Evolutionary conservation across 1,140 invertebrate species (phyloP).

Genomic region (Drosophila rhopaloa): DNA sequence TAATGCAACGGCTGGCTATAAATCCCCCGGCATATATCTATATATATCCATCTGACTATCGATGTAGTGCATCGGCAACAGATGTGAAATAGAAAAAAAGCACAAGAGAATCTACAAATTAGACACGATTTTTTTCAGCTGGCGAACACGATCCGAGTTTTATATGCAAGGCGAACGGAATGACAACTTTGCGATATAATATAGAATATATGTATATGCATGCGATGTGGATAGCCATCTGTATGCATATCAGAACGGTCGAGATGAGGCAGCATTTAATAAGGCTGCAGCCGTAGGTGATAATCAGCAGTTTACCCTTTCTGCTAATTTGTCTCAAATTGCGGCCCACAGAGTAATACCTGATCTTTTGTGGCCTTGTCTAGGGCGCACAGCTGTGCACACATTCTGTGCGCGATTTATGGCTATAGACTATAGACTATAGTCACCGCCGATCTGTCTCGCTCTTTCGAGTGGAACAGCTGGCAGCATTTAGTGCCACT

Average conservation of each 20-base stretch:
- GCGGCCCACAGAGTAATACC: conserved; percentile 10
- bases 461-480: conserved; percentile 42
- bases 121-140: conserved; percentile 72
- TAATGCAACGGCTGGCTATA: conserved; percentile 55
- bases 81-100: conserved; percentile 37
- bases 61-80: conserved; percentile 76
- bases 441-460: conserved; percentile 19
- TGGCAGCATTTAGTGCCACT: conserved; percentile 64
- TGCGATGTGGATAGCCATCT: conserved; percentile 9
- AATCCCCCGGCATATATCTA: conserved; percentile 18
- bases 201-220: conserved; percentile 20
- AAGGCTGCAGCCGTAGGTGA: conserved; percentile 36
- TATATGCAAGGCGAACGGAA: conserved; percentile 51
- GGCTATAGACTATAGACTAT: conserved; percentile 19
- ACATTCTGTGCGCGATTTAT: conserved; percentile 58
- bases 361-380: conserved; percentile 35
- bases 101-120: conserved; percentile 62
- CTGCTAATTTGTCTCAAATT: conserved; percentile 75
- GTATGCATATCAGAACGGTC: conserved; percentile 36
- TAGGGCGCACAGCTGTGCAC: conserved; percentile 77
- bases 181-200: conserved; percentile 53
- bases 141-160: conserved; percentile 66
- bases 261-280: conserved; percentile 39
- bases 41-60: conserved; percentile 62
- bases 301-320: conserved; percentile 70